Evolutionary conservation across 2,113 vertebrate genomes (phyloP), one percentile per base, ranked within the genome.

Genomic region (Hippolais icterina): DNA sequence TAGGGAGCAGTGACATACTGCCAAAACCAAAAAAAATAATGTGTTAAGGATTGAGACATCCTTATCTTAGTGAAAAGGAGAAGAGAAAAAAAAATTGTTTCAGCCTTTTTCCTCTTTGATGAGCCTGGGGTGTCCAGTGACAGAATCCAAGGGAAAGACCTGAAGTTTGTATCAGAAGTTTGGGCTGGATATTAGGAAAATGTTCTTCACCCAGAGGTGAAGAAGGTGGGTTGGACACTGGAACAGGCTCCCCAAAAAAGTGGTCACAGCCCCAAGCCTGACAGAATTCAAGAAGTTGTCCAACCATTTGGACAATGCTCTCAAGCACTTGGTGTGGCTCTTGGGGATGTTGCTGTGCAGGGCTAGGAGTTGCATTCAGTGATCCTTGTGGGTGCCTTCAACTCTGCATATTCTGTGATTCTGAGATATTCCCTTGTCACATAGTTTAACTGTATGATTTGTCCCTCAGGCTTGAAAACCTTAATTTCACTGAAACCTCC

Each of bases 201-300:
- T 1, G 1, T 28, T 69, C 13, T 28, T 46, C 19, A 53, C 8
- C 15, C 54, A 39, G 39, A 28, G 12, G 6, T n/a, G n/a, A n/a
- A n/a, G n/a, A n/a, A n/a, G n/a, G n/a, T n/a, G n/a, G n/a, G 0
- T 0, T 69, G 54, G 27, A 2, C 47, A 24, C 28, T 19, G 46
- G 33, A 53, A 46, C 18, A 53, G 25, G 10, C 15, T 87, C 5
- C 27, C 15, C 17, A 33, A 9, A 8, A 6, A 18, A 52, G 31
- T 27, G 46, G 2, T 23, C 54, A 53, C 19, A 46, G 28, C 33
- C 0, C 33, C 9, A 46, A 33, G 5, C 27, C 15, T 78, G 33
- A 3, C 4, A 52, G 39, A 77, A 23, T 3, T 33, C 37, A 60
- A 37, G 12, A 78, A 20, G 23, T 39, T 39, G 37, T 39, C 37